A percentile compares a stretch with the other conserved stretches of the same genome.
phyloP scores from a whole-genome alignment of 2,888 invertebrate genomes.

The Antitype chi region DNA sequence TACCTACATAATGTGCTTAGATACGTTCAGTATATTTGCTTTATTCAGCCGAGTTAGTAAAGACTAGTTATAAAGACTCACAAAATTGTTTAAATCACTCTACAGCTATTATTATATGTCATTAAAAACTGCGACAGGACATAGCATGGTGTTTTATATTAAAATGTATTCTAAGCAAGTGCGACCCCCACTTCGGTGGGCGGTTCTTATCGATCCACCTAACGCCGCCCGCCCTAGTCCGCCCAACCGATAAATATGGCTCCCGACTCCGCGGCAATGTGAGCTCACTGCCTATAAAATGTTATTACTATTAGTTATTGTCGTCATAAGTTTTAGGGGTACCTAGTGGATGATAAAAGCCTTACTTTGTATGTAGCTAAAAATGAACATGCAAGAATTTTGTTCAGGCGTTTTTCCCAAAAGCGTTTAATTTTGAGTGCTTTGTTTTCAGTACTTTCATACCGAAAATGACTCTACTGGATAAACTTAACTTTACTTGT shows the following conservation, averaged over 20 bases:
- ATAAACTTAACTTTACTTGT: background rate
- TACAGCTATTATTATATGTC: conserved; percentile 4
- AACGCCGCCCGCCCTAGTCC: conserved; percentile 80
- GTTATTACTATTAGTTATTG: conserved; percentile 85
- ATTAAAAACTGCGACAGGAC: conserved; percentile 37
- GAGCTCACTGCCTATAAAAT: conserved; percentile 83
- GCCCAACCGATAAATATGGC: conserved; percentile 79
- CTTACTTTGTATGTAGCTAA: conserved; percentile 62
- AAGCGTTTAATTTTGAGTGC: background rate
- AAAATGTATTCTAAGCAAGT: conserved; percentile 65
- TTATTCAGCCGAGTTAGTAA: background rate
- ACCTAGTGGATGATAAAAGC: conserved; percentile 65
- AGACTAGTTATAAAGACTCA: background rate
- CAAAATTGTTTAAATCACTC: conserved; percentile 15
- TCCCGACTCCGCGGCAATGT: conserved; percentile 75
- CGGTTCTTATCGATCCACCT: conserved; percentile 81
- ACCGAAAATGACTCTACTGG: background rate
- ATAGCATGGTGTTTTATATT: conserved; percentile 55
- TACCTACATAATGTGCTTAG: background rate
- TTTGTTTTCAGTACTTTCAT: background rate
- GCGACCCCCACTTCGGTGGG: conserved; percentile 65
- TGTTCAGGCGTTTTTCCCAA: background rate
- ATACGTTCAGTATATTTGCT: background rate
- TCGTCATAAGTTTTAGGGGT: conserved; percentile 79
- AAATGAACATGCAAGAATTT: conserved; percentile 29